Evolutionary conservation across 2,888 invertebrate species (phyloP).

Genomic region (Caenorhabditis plicata): DNA sequence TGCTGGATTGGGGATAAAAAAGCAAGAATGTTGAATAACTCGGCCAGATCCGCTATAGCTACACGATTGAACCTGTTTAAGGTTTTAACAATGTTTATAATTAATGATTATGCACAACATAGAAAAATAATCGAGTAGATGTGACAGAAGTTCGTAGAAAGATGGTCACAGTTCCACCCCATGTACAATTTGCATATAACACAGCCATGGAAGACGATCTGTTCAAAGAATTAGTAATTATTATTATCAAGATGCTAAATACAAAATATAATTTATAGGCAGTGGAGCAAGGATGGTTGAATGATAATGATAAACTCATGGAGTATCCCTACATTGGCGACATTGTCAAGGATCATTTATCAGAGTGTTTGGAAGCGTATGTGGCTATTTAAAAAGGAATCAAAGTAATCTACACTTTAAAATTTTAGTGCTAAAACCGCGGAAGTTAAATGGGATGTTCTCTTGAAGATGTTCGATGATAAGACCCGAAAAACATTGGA

Average conservation of each 20-base stretch:
- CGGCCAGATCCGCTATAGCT: conserved; percentile 79
- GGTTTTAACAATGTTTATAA: no score
- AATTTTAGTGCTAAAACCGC: conserved; percentile 23
- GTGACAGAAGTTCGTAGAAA: conserved; percentile 14
- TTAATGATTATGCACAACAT: conserved; percentile 4
- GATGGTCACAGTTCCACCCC: conserved; percentile 29
- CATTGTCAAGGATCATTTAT: conserved; percentile 7
- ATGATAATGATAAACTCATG: conserved; percentile 36
- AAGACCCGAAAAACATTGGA: conserved; percentile 16
- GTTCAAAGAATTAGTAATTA: conserved; percentile 54
- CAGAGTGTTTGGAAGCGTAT: conserved; percentile 18
- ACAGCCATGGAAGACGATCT: conserved; percentile 47
- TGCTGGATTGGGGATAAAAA: conserved; percentile 93
- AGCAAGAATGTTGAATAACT: conserved; percentile 78
- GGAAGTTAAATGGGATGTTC: conserved; percentile 20
- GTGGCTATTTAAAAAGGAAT: conserved; percentile 1
- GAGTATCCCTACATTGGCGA: conserved; percentile 4
- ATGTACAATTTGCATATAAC: conserved; percentile 44
- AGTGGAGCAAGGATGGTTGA: conserved; percentile 63
- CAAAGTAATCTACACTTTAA: background rate
- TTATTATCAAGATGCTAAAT: no score
- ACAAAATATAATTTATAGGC: no score
- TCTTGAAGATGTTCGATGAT: conserved; percentile 33
- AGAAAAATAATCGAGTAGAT: conserved; percentile 16
- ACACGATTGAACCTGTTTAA: conserved; percentile 79